phyloP scores from a whole-genome alignment of 2,888 invertebrate genomes.

The Odiellus spinosus region DNA sequence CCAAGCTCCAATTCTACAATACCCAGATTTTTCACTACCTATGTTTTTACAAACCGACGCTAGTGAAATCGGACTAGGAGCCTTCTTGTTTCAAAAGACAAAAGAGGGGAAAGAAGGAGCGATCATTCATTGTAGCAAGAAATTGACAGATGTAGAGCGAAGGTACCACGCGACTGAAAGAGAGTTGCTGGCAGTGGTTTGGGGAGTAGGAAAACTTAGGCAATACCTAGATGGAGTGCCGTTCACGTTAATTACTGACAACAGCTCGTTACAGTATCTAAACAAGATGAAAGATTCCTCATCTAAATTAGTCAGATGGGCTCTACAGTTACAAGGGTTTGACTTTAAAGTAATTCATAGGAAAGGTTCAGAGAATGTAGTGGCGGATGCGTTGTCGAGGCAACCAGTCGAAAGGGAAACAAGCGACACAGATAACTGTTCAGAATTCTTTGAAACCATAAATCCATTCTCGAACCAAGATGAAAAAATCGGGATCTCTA shows the following conservation, averaged over 20 bases:
- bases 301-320: constrained; percentile 33
- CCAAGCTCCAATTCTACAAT: constrained; percentile 16
- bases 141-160: too few relatives aligned
- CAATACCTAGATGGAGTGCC: constrained; percentile 29
- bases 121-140: constrained; percentile 19
- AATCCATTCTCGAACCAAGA: too few relatives aligned
- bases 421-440: too few relatives aligned
- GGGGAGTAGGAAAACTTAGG: constrained; percentile 28
- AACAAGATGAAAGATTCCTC: constrained; percentile 26
- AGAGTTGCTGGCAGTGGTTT: constrained; percentile 29
- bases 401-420: not conserved
- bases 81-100: constrained; percentile 20
- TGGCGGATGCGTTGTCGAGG: too few relatives aligned
- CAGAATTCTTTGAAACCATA: too few relatives aligned
- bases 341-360: too few relatives aligned
- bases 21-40: constrained; percentile 12
- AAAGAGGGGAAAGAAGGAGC: constrained; percentile 10
- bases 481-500: too few relatives aligned
- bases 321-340: constrained; percentile 19
- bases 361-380: too few relatives aligned
- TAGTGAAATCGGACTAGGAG: constrained; percentile 19
- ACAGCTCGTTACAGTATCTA: constrained; percentile 24
- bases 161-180: constrained; percentile 31
- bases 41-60: constrained; percentile 22
- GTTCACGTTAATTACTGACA: constrained; percentile 31